Evolutionary conservation across 2,113 vertebrate species (phyloP).

Genomic region (Physeter macrocephalus): DNA sequence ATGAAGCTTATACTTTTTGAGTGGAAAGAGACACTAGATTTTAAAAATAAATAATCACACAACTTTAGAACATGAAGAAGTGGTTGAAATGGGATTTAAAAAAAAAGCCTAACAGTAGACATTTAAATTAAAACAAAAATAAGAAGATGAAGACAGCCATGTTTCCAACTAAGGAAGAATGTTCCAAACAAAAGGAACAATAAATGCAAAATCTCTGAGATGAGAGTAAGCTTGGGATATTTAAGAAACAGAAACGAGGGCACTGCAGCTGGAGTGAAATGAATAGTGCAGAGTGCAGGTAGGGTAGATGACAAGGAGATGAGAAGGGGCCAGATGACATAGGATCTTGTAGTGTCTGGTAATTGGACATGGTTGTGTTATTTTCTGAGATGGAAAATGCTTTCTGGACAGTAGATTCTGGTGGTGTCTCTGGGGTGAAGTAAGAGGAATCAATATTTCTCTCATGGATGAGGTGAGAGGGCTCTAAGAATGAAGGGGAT

Average conservation of each 20-base stretch:
- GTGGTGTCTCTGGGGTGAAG: neutral
- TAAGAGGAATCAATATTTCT: neutral
- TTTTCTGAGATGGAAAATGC: neutral
- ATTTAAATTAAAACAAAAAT: neutral
- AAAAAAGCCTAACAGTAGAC: neutral
- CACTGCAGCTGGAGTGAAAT: neutral
- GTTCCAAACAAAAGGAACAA: neutral
- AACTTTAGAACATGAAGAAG: neutral
- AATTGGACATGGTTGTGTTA: neutral
- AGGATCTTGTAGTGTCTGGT: neutral
- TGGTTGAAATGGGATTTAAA: neutral
- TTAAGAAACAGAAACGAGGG: neutral
- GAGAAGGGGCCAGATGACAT: rapidly evolving
- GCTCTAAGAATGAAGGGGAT: neutral
- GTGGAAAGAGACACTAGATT: neutral
- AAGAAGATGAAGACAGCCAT: neutral
- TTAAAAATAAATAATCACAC: neutral
- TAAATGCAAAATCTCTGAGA: neutral
- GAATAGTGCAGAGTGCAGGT: too few species aligned
- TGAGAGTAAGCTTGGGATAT: neutral
- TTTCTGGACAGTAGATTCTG: neutral
- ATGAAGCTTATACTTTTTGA: neutral
- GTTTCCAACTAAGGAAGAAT: neutral
- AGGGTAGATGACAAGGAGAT: rapidly evolving
- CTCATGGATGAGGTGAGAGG: neutral